phyloP scores from a whole-genome alignment of 2,797 vertebrate species.

The Bovichtus diacanthus region DNA sequence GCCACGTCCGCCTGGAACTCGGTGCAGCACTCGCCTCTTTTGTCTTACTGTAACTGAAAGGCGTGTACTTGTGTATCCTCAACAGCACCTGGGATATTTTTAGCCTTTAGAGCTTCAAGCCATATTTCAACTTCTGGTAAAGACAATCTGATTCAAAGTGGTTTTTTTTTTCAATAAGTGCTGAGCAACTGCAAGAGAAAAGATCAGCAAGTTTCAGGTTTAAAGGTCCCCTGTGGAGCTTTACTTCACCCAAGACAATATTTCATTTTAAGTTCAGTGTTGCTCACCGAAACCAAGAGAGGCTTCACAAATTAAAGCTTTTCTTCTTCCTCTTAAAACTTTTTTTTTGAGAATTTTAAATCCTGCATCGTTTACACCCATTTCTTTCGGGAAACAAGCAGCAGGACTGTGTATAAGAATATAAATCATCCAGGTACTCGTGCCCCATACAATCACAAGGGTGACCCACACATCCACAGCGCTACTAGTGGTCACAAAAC shows the following conservation, averaged over 20 bases:
- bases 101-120: not conserved
- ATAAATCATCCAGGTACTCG: no score
- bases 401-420: no score
- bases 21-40: not conserved
- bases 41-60: not conserved
- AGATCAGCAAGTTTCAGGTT: not conserved
- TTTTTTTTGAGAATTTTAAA: not conserved
- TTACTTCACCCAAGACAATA: not conserved
- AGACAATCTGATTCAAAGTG: not conserved
- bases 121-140: not conserved
- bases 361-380: not conserved
- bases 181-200: not conserved
- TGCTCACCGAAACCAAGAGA: not conserved
- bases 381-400: no score
- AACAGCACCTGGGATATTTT: constrained; percentile 12
- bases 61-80: not conserved
- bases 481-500: no score
- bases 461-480: no score
- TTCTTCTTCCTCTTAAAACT: not conserved
- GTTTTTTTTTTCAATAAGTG: not conserved
- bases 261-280: not conserved
- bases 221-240: constrained; percentile 2
- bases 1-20: not conserved
- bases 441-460: not conserved
- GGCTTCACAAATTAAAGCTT: not conserved